phyloP scores from a whole-genome alignment of 2,888 invertebrate species.

The Aphidius colemani region DNA sequence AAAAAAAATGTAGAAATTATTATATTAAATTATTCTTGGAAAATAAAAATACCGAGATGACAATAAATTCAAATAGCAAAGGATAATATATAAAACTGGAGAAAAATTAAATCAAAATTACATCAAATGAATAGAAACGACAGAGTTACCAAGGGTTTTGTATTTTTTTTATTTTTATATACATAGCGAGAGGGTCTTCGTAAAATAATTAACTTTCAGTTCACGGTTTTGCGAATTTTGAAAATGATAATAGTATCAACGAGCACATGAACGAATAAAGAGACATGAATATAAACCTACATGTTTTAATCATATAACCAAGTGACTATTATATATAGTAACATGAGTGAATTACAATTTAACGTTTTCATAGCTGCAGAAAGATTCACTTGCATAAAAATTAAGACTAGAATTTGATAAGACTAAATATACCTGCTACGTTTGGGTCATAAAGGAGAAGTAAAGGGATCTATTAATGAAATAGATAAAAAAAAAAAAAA shows the following conservation, averaged over 20 bases:
- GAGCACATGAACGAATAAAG: not conserved
- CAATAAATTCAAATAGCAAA: too few species aligned
- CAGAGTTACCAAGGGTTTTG: conserved; percentile 21
- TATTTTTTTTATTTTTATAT: not conserved
- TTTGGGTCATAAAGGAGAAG: too few species aligned
- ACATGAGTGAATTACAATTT: conserved; percentile 54
- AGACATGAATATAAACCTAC: conserved; percentile 39
- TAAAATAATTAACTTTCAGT: conserved; percentile 29
- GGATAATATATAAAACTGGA: too few species aligned
- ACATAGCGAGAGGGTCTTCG: conserved; percentile 8
- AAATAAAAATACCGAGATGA: too few species aligned
- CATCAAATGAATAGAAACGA: conserved; percentile 8
- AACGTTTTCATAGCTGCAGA: conserved; percentile 16
- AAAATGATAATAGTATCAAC: conserved; percentile 21
- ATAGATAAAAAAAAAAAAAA: too few species aligned
- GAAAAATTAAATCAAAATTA: not conserved
- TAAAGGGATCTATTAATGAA: too few species aligned
- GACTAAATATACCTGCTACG: too few species aligned
- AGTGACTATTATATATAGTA: conserved; percentile 45
- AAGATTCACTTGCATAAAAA: too few species aligned
- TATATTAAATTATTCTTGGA: too few species aligned
- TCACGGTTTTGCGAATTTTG: conserved; percentile 27
- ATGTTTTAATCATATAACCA: conserved; percentile 46
- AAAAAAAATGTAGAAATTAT: too few species aligned
- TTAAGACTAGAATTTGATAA: too few species aligned